Evolutionary conservation across 2,888 invertebrate species (phyloP).

Genomic region (Chaetoderma sp.): DNA sequence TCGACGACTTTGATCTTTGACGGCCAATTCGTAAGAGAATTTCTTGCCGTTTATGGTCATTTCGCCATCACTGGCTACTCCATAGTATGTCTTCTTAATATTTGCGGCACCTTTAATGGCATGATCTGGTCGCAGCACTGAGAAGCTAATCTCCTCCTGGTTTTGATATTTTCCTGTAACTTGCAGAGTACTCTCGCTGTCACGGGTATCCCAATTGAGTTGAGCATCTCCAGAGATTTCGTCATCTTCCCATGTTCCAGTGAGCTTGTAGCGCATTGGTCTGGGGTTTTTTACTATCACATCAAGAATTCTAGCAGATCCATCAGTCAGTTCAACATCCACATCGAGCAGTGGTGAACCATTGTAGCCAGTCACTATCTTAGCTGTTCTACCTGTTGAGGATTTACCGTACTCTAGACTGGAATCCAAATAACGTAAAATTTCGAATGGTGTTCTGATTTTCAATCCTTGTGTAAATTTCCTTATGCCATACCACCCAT

Average conservation of each 20-base stretch:
- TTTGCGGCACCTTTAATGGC: conserved; percentile 42
- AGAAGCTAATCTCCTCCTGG: conserved; percentile 30
- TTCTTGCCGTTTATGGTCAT: conserved; percentile 45
- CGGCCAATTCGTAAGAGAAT: conserved; percentile 37
- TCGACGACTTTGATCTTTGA: conserved; percentile 33
- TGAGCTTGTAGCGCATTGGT: conserved; percentile 42
- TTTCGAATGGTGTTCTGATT: conserved; percentile 38
- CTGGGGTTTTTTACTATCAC: conserved; percentile 44
- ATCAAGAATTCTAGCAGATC: conserved; percentile 11
- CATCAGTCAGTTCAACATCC: conserved; percentile 22
- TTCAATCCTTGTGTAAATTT: conserved; percentile 20
- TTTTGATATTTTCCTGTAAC: conserved; percentile 40
- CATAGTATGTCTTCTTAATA: conserved; percentile 31
- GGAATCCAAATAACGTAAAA: conserved; percentile 20
- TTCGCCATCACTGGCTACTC: conserved; percentile 34
- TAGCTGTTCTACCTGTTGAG: conserved; percentile 21
- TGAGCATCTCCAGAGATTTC: conserved; percentile 41
- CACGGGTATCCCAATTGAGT: conserved; percentile 58
- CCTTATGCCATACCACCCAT: conserved; percentile 5
- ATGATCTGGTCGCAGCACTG: conserved; percentile 44
- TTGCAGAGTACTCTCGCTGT: conserved; percentile 42
- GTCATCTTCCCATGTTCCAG: conserved; percentile 35
- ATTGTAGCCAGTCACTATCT: conserved; percentile 37
- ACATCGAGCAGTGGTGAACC: conserved; percentile 42
- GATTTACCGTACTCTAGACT: conserved; percentile 24